Evolutionary conservation across 2,797 vertebrate genomes (phyloP).

Genomic region (Muscicapa striata): DNA sequence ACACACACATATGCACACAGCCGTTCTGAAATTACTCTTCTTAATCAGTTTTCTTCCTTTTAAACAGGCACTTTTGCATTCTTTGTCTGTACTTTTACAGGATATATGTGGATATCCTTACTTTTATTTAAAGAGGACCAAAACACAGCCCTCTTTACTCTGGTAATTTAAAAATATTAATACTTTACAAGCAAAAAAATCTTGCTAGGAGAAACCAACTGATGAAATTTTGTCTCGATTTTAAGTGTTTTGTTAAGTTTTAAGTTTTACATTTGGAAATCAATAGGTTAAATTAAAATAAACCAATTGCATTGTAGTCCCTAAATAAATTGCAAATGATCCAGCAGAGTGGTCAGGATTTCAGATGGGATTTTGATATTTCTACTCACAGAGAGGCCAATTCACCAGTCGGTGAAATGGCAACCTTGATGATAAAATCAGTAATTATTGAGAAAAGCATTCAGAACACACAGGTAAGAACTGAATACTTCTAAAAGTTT

Average conservation of each 20-base stretch:
- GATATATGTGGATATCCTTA: background rate
- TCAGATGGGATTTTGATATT: slow-evolving; percentile 23
- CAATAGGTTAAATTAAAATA: slow-evolving; percentile 47
- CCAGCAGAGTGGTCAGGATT: slow-evolving; percentile 37
- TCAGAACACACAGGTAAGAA: background rate
- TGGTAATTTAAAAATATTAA: slow-evolving; percentile 7
- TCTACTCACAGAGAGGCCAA: background rate
- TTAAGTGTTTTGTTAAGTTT: background rate
- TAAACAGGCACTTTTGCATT: background rate
- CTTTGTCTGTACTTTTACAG: background rate
- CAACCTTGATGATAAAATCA: slow-evolving; percentile 35
- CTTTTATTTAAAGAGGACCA: background rate
- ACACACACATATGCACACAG: accelerated
- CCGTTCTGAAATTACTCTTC: background rate
- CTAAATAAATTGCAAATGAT: slow-evolving; percentile 65
- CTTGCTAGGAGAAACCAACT: slow-evolving; percentile 23
- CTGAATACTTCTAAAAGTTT: background rate
- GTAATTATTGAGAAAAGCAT: background rate
- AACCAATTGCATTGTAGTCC: slow-evolving; percentile 56
- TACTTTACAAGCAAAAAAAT: slow-evolving; percentile 19
- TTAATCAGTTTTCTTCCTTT: background rate
- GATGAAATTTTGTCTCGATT: slow-evolving; percentile 56
- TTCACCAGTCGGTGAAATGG: background rate
- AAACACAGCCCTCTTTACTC: background rate
- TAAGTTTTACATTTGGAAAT: background rate